Base-by-base conservation (phyloP, 2,888 invertebrate genomes). In the Epistrophe eligans region DNA sequence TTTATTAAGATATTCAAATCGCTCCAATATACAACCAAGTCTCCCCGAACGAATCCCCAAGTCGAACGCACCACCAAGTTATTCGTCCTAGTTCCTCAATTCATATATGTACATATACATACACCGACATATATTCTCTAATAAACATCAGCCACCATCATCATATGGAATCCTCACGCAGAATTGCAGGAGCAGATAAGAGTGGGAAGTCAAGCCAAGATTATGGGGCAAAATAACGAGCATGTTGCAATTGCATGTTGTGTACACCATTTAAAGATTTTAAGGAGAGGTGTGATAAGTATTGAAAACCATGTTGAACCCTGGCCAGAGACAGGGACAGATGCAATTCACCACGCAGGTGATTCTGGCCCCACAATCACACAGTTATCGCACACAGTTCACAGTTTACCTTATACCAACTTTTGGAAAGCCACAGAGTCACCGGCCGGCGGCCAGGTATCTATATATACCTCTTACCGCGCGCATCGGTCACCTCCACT, bases 251-350 rank as follows among this genome's bases (percentile, higher is more conserved):
- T 87, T 87, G 87, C 83, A 87, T 87, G 87, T 87, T 87, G 87
- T 87, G 87, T 87, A 87, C 87, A 87, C 87, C 87, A 87, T 87
- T 87, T 87, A 87, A 79, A 87, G 87, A 87, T 87, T 87, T 87
- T 87, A 87, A 83, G 87, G 76, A 83, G 87, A 87, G 87, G 87
- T 83, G 87, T 87, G 87, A 87, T 87, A 87, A 87, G 87, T 87
- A 87, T 79, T 83, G 87, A 83, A 83, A 87, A 71, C 87, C 79
- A 87, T 87, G 87, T 87, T 87, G 83, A 79, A 83, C 87, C 79
- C 60, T 79, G 70, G 74, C 76, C 76, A 72, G 71, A 66, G 83
- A 83, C 87, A 87, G 74, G 72, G 83, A 72, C 87, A 87, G 87
- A 87, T 87, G 87, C 87, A 76, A 82, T 87, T 79, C 87, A 72